Conservation (phyloP, 2,797 vertebrate species). For the Poeciliopsis gracilis region DNA sequence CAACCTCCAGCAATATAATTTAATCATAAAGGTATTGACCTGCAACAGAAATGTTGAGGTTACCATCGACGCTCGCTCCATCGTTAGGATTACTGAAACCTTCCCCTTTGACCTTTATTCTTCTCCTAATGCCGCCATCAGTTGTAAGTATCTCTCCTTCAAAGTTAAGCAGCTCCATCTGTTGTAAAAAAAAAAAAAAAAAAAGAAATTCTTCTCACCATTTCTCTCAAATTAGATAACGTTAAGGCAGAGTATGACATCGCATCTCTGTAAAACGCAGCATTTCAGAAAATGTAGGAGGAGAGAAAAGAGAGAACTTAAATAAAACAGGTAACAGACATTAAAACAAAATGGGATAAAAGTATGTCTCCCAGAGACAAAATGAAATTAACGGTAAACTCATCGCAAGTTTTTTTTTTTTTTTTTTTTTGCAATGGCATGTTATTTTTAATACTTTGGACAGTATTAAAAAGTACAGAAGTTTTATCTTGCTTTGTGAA, state of each 20-base stretch:
- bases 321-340: slow-evolving; percentile 43
- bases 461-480: background rate
- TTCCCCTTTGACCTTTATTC: slow-evolving; percentile 94
- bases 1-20: background rate
- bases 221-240: background rate
- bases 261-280: slow-evolving; percentile 13
- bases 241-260: slow-evolving; percentile 20
- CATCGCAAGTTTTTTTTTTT: background rate
- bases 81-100: slow-evolving; percentile 93
- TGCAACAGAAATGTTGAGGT: slow-evolving; percentile 22
- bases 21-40: background rate
- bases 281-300: slow-evolving; percentile 33
- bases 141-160: slow-evolving; percentile 91
- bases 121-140: slow-evolving; percentile 89
- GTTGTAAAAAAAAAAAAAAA: slow-evolving; percentile 9
- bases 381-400: background rate
- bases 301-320: slow-evolving; percentile 25
- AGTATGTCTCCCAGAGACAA: slow-evolving; percentile 7
- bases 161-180: slow-evolving; percentile 89
- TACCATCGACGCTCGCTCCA: slow-evolving; percentile 90
- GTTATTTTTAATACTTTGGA: background rate
- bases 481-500: background rate
- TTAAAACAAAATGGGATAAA: slow-evolving; percentile 7
- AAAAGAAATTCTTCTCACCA: slow-evolving; percentile 9
- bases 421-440: background rate